Evolutionary conservation across 2,888 invertebrate genomes (phyloP).

Genomic region (Campoplex nolae): DNA sequence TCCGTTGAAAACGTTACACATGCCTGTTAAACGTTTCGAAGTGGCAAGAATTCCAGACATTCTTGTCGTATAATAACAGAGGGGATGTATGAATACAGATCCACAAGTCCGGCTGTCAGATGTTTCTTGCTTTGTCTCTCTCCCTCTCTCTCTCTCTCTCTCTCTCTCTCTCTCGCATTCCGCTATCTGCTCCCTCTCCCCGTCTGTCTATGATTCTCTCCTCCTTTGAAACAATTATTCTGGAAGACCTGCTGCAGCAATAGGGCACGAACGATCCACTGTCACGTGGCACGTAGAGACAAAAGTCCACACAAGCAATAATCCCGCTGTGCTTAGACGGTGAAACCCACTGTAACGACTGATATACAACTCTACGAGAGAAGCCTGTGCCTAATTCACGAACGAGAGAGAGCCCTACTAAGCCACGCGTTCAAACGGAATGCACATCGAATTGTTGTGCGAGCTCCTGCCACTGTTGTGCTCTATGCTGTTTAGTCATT

Average conservation of each 20-base stretch:
- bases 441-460: constrained; percentile 56
- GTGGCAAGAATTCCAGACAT: constrained; percentile 40
- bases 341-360: constrained; percentile 27
- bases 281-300: constrained; percentile 8
- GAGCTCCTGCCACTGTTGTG: not conserved
- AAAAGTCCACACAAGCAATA: constrained; percentile 8
- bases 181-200: constrained; percentile 20
- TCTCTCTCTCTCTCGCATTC: constrained; percentile 1
- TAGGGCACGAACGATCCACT: constrained; percentile 34
- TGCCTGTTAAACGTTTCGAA: not conserved
- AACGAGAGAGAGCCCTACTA: not conserved
- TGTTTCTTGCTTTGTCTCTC: constrained; percentile 21
- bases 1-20: not conserved
- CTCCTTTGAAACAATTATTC: constrained; percentile 45
- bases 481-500: constrained; percentile 26
- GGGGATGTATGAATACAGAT: constrained; percentile 2
- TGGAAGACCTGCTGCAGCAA: constrained; percentile 42
- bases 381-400: constrained; percentile 24
- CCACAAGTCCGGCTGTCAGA: constrained; percentile 21
- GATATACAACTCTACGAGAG: constrained; percentile 22
- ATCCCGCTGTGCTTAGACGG: not conserved
- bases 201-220: not conserved
- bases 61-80: constrained; percentile 5
- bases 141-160: not conserved
- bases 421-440: constrained; percentile 49